Conservation (phyloP, 2,113 vertebrate species). For the Antechinus stuartii region DNA sequence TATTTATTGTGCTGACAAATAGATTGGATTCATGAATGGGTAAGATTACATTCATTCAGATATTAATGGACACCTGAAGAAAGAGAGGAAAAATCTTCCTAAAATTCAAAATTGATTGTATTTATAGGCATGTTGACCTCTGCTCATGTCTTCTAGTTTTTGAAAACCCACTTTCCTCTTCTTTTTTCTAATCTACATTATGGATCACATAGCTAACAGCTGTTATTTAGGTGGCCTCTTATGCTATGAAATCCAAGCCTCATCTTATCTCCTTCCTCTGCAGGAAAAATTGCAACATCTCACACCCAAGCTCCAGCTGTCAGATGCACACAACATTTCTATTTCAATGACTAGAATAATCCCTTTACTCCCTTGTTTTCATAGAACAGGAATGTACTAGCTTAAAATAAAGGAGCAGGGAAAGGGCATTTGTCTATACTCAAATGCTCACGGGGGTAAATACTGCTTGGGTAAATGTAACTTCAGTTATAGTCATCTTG, state of each 20-base stretch:
- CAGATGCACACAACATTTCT: constrained; percentile 75
- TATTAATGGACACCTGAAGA: constrained; percentile 62
- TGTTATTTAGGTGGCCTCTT: constrained; percentile 75
- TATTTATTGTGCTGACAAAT: constrained; percentile 68
- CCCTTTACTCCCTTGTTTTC: constrained; percentile 74
- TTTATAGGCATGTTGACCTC: not conserved
- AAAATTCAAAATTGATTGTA: constrained; percentile 14
- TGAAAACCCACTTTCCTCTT: constrained; percentile 51
- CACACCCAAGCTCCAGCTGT: constrained; percentile 78
- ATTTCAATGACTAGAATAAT: constrained; percentile 80
- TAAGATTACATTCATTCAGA: constrained; percentile 42
- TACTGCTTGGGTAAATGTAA: constrained; percentile 68
- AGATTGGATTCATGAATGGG: constrained; percentile 69
- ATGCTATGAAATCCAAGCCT: constrained; percentile 77
- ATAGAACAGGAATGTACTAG: constrained; percentile 74
- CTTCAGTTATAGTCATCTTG: constrained; percentile 64
- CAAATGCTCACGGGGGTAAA: constrained; percentile 53
- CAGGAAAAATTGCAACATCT: constrained; percentile 76
- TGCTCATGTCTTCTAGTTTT: constrained; percentile 26
- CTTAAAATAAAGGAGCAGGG: constrained; percentile 39
- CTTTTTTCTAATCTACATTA: constrained; percentile 56
- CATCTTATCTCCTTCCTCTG: constrained; percentile 72
- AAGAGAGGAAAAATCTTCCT: not conserved
- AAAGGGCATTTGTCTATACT: constrained; percentile 71
- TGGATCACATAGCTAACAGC: constrained; percentile 72